A percentile compares a stretch with the other conserved stretches of the same genome.
phyloP scores from a whole-genome alignment of 2,888 invertebrate genomes.

The Chymomyza fuscimana region DNA sequence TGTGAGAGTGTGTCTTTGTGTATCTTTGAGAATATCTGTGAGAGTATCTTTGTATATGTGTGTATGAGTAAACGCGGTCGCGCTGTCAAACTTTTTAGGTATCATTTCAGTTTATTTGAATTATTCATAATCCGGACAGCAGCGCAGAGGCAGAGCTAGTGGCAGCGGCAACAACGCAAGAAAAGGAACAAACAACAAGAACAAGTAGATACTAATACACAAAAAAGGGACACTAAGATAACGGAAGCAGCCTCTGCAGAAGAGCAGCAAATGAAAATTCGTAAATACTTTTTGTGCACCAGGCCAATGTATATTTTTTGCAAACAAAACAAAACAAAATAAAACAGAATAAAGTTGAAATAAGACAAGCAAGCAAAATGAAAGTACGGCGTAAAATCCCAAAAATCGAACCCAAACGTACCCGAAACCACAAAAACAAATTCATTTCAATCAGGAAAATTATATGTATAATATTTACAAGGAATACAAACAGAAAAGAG shows the following conservation, averaged over 20 bases:
- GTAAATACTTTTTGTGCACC: constrained; percentile 45
- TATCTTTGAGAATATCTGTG: neutral
- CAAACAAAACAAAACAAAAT: constrained; percentile 2
- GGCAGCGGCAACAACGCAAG: constrained; percentile 31
- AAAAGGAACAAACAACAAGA: constrained; percentile 25
- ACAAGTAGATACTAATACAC: constrained; percentile 16
- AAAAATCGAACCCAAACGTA: constrained; percentile 16
- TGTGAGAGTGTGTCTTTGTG: constrained; percentile 11
- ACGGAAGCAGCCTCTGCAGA: constrained; percentile 41
- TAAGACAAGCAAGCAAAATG: constrained; percentile 18
- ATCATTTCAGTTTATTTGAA: constrained; percentile 74
- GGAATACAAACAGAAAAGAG: constrained; percentile 7
- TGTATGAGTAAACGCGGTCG: constrained; percentile 21
- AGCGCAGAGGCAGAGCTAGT: constrained; percentile 39
- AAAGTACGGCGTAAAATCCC: constrained; percentile 14
- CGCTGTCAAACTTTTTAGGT: constrained; percentile 71
- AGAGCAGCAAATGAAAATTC: constrained; percentile 57
- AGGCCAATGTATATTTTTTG: constrained; percentile 36
- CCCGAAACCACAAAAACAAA: constrained; percentile 36
- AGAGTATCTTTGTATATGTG: constrained; percentile 7
- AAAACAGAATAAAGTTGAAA: neutral
- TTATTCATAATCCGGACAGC: constrained; percentile 69
- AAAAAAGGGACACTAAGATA: constrained; percentile 57
- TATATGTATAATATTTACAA: constrained; percentile 26
- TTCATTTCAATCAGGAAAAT: constrained; percentile 60